Base-by-base conservation (phyloP, 2,888 invertebrate genomes). In the Boloria selene region DNA sequence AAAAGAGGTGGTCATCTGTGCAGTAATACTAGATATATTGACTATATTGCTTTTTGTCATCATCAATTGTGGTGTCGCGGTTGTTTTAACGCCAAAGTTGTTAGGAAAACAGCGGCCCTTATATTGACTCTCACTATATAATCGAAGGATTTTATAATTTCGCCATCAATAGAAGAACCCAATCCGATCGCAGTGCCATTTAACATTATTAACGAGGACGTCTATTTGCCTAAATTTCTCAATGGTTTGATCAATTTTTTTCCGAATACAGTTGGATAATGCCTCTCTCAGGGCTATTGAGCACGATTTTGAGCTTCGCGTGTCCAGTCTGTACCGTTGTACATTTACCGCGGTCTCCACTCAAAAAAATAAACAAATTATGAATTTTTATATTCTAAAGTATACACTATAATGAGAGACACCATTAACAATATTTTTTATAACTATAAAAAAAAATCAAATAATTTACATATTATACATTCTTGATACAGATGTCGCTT, bases 121-220 rank as follows among this genome's bases (percentile, higher is more conserved):
- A 79, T 54, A 59, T 80, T 79, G 14, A 68, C 52, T 5, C 49
- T 68, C 66, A 70, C 62, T 14, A 62, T 60, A 13, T 54, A 45
- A 17, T 70, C 70, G 45, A 66, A 68, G 16, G 61, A 45, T 31
- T 66, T 31, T 47, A 70, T 42, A 22, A 69, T n/a, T 17, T 61
- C 61, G 1, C 72, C 75, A 6, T 73, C 65, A n/a, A 74, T n/a
- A 2, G 80, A 44, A 47, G 65, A 55, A 1, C 69, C 75, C 10
- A 18, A 10, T 3, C 66, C 64, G 3, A 17, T 10, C 0, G 64
- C 49, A 2, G 75, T 75, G 0, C 79, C 82, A 4, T n/a, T n/a
- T n/a, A n/a, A 80, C 82, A 22, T 80, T 82, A 68, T 82, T 82
- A 1, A 81, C 73, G 3, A 83, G 67, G 0, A 83, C 67, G 56